phyloP scores from a whole-genome alignment of 2,113 vertebrate species.

The Rhynchopsitta pachyrhyncha region DNA sequence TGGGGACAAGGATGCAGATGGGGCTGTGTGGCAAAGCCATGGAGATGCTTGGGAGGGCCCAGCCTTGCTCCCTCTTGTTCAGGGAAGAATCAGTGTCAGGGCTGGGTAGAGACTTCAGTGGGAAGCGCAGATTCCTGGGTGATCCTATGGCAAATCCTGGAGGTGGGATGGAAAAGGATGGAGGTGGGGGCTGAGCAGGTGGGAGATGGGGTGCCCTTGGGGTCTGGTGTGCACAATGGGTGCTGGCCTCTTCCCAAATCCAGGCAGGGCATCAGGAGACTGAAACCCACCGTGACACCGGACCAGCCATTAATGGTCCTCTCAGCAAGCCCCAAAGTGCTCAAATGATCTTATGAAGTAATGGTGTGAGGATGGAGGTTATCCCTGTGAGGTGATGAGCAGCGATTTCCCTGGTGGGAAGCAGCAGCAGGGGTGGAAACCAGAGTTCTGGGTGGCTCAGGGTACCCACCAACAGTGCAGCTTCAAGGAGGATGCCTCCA shows the following conservation, averaged over 20 bases:
- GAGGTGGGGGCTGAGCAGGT: background rate
- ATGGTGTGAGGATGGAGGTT: background rate
- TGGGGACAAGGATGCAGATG: background rate
- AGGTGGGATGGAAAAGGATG: background rate
- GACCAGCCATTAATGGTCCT: background rate
- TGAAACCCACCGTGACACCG: background rate
- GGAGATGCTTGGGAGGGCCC: background rate
- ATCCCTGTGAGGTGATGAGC: background rate
- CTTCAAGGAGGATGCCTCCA: background rate
- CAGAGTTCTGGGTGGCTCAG: background rate
- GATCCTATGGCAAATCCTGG: background rate
- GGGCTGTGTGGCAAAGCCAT: background rate
- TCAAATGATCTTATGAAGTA: conserved; percentile 27
- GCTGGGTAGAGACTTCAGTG: background rate
- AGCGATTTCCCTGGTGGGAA: background rate
- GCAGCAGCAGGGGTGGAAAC: background rate
- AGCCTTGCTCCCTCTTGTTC: background rate
- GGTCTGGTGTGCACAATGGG: background rate
- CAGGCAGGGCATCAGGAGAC: background rate
- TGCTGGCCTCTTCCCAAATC: background rate
- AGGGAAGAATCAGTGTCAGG: background rate
- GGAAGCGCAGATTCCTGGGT: background rate
- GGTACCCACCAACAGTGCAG: fast-evolving
- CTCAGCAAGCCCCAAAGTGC: background rate
- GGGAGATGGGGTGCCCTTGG: background rate